These are phyloP conservation scores for Uropsilus gracilis DNA, from an alignment of 2,113 vertebrate species.

Conservation along the genomic window DNA sequence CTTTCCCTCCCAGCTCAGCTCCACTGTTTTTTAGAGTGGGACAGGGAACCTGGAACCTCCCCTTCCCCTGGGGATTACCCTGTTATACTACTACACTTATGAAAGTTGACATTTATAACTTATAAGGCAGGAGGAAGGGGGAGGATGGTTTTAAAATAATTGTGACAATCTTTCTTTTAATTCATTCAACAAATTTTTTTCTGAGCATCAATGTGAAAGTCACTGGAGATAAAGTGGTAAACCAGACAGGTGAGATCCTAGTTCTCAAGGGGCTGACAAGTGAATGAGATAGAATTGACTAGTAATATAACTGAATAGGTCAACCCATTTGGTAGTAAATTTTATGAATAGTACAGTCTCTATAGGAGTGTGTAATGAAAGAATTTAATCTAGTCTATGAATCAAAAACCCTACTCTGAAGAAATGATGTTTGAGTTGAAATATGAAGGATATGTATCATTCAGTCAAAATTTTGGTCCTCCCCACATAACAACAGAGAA, in stretches of 20 bases:
- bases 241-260: neutral
- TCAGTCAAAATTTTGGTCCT: slow-evolving; percentile 46
- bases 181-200: slow-evolving; percentile 35
- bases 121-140: slow-evolving; percentile 4
- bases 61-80: no score
- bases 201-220: neutral
- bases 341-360: slow-evolving; percentile 33
- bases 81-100: neutral
- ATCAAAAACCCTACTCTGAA: slow-evolving; percentile 5
- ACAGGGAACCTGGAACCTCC: no score
- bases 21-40: no score
- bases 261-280: neutral
- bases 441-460: slow-evolving; percentile 1
- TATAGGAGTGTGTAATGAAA: neutral
- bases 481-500: neutral
- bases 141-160: slow-evolving; percentile 51
- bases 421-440: slow-evolving; percentile 41
- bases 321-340: neutral
- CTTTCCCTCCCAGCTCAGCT: no score
- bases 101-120: neutral
- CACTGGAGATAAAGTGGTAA: slow-evolving; percentile 35
- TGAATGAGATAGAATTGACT: neutral
- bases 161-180: slow-evolving; percentile 11
- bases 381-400: neutral
- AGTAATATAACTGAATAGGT: slow-evolving; percentile 19